Base-by-base conservation (phyloP, 2,113 vertebrate species). In the Hoplias malabaricus region DNA sequence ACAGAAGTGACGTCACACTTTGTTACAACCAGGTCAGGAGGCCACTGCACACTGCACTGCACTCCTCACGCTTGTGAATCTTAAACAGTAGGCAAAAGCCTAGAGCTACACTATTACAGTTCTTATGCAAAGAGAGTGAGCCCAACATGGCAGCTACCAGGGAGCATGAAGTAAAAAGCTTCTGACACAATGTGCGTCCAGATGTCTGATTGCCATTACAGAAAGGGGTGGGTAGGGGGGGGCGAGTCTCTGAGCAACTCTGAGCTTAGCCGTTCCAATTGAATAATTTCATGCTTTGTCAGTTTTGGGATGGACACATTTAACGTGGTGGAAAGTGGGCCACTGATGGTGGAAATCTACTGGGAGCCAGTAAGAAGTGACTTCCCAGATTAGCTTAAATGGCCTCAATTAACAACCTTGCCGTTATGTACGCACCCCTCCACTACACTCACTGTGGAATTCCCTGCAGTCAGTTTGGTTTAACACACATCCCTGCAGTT, bases 271-370 rank as follows among this genome's bases (percentile, higher is more conserved):
- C 36, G 31, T 21, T 54, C 31, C 67, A 75, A 78, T 2, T 48
- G 69, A 74, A 82, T 72, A 63, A 89, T 91, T 92, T 90, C 88
- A 90, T 89, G 89, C 86, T 88, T 88, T 90, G 88, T 86, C 90
- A 86, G 85, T 70, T 89, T 80, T 77, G 67, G 78, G 85, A 89
- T 85, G 82, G 87, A 88, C 80, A 86, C 75, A 84, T 84, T 87
- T 56, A 81, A 71, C 69, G 78, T 36, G 71, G 78, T 78, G 42
- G 40, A 0, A 27, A 80, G 72, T 79, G 77, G 80, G 76, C 78
- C 25, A 7, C 69, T 54, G 27, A 67, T 79, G 62, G 53, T 63
- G 76, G 78, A 85, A 85, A 80, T 76, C 50, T 69, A 74, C 48
- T 72, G 77, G 65, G 74, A 83, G 66, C 78, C 43, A 56, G 6